Percentiles rank a stretch among this genome's conserved stretches.
Evolutionary conservation across 1,140 invertebrate genomes (phyloP).

Genomic region (Streblospio benedicti): DNA sequence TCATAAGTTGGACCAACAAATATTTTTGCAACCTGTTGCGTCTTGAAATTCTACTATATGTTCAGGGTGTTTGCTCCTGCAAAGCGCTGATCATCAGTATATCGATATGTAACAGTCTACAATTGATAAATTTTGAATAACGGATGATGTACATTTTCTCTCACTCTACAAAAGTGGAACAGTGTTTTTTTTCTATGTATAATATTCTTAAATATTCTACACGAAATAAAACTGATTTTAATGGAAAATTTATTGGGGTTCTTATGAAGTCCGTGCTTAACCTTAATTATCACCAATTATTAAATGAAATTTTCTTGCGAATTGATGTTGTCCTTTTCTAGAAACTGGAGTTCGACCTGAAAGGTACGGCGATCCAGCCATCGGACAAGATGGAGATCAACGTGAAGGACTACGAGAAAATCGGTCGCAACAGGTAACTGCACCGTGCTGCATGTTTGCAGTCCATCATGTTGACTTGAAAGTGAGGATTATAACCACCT

Average conservation of each 20-base stretch:
- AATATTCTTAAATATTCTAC: neutral
- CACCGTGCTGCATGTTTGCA: neutral
- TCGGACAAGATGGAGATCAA: constrained; percentile 30
- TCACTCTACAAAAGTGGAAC: neutral
- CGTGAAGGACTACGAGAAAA: constrained; percentile 39
- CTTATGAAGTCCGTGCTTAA: neutral
- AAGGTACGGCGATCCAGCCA: constrained; percentile 22
- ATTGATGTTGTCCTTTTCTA: constrained; percentile 24
- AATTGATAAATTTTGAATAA: neutral
- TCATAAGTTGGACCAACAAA: neutral
- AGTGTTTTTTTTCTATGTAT: neutral
- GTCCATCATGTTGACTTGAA: neutral
- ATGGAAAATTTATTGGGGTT: neutral
- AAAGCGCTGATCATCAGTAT: neutral
- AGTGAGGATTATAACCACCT: neutral
- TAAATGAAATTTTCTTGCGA: neutral
- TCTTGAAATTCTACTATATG: neutral
- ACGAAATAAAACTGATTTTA: neutral
- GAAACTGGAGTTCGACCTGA: constrained; percentile 38
- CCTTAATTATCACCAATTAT: neutral
- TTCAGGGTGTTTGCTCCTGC: neutral
- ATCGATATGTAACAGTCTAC: neutral
- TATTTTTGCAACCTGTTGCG: neutral
- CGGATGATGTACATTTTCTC: neutral
- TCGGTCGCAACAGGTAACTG: constrained; percentile 41